Conservation (phyloP, 2,797 vertebrate species). For the Urosaurus nigricauda region DNA sequence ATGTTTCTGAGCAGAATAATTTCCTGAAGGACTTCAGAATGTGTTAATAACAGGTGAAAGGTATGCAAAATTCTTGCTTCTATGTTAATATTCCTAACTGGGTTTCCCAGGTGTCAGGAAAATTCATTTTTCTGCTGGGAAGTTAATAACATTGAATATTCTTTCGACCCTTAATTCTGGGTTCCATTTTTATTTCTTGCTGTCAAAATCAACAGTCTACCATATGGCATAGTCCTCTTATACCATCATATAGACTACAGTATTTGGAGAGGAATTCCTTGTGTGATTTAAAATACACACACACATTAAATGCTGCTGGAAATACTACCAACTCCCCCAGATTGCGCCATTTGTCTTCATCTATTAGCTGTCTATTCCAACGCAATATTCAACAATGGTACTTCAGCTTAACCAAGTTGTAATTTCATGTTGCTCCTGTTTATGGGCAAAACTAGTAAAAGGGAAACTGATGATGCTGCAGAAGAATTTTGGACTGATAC, state of each 20-base stretch:
- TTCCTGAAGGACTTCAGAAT: too few relatives aligned
- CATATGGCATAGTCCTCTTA: neutral
- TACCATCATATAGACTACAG: neutral
- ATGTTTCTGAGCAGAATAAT: too few relatives aligned
- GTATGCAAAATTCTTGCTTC: too few relatives aligned
- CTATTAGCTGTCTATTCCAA: neutral
- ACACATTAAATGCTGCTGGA: neutral
- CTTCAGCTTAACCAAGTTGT: neutral
- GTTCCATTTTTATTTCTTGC: neutral
- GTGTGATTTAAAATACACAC: too few relatives aligned
- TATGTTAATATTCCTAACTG: too few relatives aligned
- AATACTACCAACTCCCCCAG: neutral
- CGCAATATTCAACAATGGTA: neutral
- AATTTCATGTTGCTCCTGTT: neutral
- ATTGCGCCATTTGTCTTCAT: neutral
- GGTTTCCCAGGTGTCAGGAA: too few relatives aligned
- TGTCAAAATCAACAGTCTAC: neutral
- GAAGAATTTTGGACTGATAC: neutral
- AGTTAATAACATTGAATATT: too few relatives aligned
- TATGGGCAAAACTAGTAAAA: neutral
- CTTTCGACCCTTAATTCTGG: neutral
- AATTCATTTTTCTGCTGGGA: too few relatives aligned
- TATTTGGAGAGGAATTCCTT: slow-evolving; percentile 45
- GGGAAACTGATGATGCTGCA: neutral
- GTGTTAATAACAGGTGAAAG: too few relatives aligned